A percentile compares a stretch with the other conserved stretches of the same genome.
Conservation (phyloP, 2,113 vertebrate genomes). For the Bucco capensis region DNA sequence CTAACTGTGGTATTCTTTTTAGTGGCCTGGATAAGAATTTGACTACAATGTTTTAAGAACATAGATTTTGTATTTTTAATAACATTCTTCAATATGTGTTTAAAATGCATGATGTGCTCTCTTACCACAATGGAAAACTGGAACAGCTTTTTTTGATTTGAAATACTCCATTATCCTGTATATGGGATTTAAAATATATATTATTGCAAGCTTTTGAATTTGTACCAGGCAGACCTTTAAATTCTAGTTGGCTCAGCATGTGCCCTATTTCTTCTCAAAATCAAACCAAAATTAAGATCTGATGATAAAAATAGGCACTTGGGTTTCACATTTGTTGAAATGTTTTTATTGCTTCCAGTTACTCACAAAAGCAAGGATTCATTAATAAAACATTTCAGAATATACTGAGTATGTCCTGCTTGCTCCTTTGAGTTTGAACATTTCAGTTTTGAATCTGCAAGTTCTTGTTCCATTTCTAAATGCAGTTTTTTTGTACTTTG, state of each 20-base stretch:
- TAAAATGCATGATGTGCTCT: conserved; percentile 47
- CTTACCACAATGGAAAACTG: conserved; percentile 27
- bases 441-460: not conserved
- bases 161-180: not conserved
- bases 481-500: not conserved
- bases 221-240: not conserved
- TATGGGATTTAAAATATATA: not conserved
- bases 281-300: not conserved
- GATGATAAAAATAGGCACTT: not conserved
- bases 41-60: conserved; percentile 40
- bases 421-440: not conserved
- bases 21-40: conserved; percentile 51
- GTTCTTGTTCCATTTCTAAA: not conserved
- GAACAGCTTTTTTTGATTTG: conserved; percentile 23
- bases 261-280: not conserved
- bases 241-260: not conserved
- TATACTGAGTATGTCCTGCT: not conserved
- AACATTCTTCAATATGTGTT: conserved; percentile 10
- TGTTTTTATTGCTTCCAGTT: not conserved
- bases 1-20: conserved; percentile 47
- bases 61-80: conserved; percentile 45
- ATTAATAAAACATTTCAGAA: not conserved
- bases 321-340: not conserved
- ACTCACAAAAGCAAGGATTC: not conserved
- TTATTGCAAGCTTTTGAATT: not conserved